Conservation (phyloP, 2,113 vertebrate species). For the Vulpes lagopus region DNA sequence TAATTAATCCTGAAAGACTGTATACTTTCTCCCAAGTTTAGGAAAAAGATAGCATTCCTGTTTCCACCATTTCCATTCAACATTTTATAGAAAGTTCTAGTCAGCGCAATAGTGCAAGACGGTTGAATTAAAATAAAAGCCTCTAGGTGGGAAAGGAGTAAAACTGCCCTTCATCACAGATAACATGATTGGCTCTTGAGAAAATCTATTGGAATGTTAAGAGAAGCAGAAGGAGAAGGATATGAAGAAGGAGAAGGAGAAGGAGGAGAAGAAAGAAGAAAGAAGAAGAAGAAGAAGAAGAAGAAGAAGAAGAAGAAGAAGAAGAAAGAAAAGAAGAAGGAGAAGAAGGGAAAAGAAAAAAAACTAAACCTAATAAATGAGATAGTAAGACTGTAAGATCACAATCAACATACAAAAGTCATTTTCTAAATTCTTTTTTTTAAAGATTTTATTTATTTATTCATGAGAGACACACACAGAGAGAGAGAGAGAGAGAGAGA, state of each 20-base stretch:
- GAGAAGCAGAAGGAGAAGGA: too few species aligned
- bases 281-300: too few species aligned
- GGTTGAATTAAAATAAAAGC: neutral
- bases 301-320: too few species aligned
- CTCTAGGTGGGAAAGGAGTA: neutral
- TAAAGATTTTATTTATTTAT: too few species aligned
- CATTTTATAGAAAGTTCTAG: neutral
- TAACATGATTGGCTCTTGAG: neutral
- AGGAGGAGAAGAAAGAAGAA: too few species aligned
- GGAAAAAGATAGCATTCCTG: neutral
- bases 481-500: too few species aligned
- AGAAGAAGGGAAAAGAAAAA: neutral
- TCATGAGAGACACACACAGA: too few species aligned
- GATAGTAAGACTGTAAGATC: neutral
- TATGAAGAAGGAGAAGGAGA: rapidly evolving
- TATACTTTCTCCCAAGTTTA: neutral
- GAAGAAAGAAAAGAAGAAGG: neutral
- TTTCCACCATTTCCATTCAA: neutral
- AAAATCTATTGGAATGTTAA: neutral
- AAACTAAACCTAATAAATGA: neutral
- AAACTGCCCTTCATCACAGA: neutral
- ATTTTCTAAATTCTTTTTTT: neutral
- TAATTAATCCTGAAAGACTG: neutral
- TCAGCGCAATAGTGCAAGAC: neutral
- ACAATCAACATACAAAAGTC: neutral